These are phyloP conservation scores for Halcyon chelicuti DNA, from an alignment of 2,797 vertebrate species.

Conservation along the genomic window DNA sequence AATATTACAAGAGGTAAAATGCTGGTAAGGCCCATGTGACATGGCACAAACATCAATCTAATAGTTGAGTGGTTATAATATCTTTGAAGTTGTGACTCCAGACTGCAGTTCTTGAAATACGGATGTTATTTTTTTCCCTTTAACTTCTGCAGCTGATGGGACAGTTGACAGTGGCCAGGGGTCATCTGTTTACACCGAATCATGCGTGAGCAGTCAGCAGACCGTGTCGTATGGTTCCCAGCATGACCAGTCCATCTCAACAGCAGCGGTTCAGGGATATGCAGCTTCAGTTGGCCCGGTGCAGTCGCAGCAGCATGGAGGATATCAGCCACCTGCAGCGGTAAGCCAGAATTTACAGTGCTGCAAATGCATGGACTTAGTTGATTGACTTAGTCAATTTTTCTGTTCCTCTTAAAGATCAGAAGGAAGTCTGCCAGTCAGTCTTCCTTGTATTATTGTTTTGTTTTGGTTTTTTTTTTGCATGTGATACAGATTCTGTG, in stretches of 20 bases:
- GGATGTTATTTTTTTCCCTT: conserved; percentile 4
- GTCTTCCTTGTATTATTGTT: fast-evolving
- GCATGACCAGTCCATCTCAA: conserved; percentile 82
- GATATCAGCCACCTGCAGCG: conserved; percentile 84
- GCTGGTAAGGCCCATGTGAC: background rate
- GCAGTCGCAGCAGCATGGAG: conserved; percentile 78
- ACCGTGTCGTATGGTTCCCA: conserved; percentile 89
- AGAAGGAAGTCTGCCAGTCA: background rate
- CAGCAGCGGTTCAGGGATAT: conserved; percentile 78
- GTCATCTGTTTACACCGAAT: conserved; percentile 90
- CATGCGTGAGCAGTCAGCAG: conserved; percentile 87
- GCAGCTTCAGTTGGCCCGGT: conserved; percentile 74
- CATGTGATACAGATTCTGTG: background rate
- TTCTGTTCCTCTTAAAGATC: background rate
- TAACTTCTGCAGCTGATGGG: conserved; percentile 84
- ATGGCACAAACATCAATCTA: background rate
- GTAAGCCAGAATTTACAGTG: conserved; percentile 79
- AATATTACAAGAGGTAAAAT: background rate
- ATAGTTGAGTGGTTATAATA: background rate
- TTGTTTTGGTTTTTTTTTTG: background rate
- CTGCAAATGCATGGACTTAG: background rate
- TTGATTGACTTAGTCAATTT: background rate
- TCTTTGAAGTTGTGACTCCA: background rate
- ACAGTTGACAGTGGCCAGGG: conserved; percentile 92
- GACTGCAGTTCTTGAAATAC: background rate